Conservation (phyloP, 2,797 vertebrate species). For the Microhierax caerulescens region DNA sequence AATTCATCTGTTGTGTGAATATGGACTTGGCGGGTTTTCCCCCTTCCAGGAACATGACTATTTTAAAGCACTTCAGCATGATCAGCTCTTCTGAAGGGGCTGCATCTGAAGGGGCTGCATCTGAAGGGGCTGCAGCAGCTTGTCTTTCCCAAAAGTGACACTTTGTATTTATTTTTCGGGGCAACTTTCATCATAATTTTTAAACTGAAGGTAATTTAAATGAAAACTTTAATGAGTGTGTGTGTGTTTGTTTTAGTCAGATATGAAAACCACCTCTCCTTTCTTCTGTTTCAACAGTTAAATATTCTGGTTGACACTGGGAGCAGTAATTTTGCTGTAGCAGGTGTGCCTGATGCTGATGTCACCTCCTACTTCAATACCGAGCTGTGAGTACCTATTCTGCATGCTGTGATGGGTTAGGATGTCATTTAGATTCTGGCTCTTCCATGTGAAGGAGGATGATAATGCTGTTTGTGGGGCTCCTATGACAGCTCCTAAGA, state of each 20-base stretch:
- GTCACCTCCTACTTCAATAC: constrained; percentile 86
- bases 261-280: constrained; percentile 16
- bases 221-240: not conserved
- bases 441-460: not conserved
- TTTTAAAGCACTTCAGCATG: not conserved
- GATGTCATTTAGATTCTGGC: not conserved
- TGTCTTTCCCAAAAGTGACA: not conserved
- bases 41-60: not conserved
- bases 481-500: not conserved
- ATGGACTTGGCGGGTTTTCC: not conserved
- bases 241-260: not conserved
- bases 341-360: constrained; percentile 84
- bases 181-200: not conserved
- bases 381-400: constrained; percentile 79
- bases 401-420: not conserved
- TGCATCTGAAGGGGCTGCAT: no score
- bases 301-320: constrained; percentile 97
- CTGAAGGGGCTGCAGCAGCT: not conserved
- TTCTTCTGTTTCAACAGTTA: constrained; percentile 79
- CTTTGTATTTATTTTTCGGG: not conserved
- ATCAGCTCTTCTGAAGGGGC: not conserved
- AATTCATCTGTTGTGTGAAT: not conserved
- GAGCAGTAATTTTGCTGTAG: constrained; percentile 98
- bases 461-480: not conserved
- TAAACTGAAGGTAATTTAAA: not conserved